These are phyloP conservation scores for Colistium nudipinnis DNA, from an alignment of 2,113 vertebrate genomes.

Conservation along the genomic window DNA sequence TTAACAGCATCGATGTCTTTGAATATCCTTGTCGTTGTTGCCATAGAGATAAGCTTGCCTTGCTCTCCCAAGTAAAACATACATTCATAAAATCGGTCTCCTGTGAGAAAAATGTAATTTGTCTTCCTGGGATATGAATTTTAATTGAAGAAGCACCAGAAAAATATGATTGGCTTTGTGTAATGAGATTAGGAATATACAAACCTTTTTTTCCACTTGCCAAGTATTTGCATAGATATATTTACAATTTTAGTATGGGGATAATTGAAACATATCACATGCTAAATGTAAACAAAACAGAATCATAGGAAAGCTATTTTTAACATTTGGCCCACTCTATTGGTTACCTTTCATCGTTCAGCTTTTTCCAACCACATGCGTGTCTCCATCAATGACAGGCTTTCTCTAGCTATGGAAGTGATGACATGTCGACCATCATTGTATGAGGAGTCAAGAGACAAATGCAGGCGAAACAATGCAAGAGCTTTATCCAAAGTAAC, in stretches of 20 bases:
- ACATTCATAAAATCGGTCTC: not conserved
- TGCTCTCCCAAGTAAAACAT: not conserved
- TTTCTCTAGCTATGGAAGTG: conserved; percentile 18
- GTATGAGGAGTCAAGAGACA: conserved; percentile 16
- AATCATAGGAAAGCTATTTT: not conserved
- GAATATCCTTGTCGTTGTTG: not conserved
- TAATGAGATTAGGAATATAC: not conserved
- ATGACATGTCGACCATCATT: conserved; percentile 16
- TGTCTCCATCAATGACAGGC: conserved; percentile 17
- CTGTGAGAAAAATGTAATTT: not conserved
- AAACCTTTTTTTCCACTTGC: not conserved
- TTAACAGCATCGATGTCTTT: not conserved
- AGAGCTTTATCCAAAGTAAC: conserved; percentile 36
- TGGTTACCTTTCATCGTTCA: not conserved
- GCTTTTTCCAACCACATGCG: not conserved
- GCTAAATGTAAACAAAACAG: conserved; percentile 16
- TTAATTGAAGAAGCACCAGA: not conserved
- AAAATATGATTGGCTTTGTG: not conserved
- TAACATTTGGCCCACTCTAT: not conserved
- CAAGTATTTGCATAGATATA: not conserved
- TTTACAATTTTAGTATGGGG: not conserved
- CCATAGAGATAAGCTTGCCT: not conserved
- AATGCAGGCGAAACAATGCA: conserved; percentile 27
- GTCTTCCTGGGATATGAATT: not conserved
- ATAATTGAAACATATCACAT: not conserved